Percentiles rank a stretch among this genome's conserved stretches.
phyloP scores from a whole-genome alignment of 2,888 invertebrate genomes.

The Melipona bicolor region DNA sequence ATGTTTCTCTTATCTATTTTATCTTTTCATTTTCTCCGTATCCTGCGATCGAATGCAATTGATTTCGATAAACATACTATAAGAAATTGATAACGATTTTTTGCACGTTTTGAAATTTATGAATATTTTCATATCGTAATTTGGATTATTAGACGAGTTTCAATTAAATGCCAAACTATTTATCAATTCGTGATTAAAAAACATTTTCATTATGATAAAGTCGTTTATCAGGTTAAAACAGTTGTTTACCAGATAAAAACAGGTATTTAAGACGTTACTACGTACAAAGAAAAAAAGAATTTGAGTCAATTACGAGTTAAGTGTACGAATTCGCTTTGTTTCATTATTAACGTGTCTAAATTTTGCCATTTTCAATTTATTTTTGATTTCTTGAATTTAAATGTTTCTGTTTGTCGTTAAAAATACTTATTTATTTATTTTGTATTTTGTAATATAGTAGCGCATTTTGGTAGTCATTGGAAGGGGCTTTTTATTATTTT shows the following conservation, averaged over 20 bases:
- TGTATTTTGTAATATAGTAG: no score
- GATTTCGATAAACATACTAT: conserved; percentile 11
- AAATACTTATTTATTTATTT: no score
- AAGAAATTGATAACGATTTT: conserved; percentile 16
- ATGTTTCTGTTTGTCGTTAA: no score
- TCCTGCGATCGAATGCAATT: conserved; percentile 13
- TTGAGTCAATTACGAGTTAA: no score
- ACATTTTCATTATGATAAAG: background rate
- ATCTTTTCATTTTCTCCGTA: background rate
- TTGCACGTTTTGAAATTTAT: background rate
- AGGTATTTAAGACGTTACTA: background rate
- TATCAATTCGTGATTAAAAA: background rate
- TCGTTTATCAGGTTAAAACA: no score
- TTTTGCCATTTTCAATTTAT: no score
- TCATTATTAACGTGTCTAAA: no score
- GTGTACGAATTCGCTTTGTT: no score
- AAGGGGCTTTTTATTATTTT: no score
- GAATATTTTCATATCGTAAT: conserved; percentile 19
- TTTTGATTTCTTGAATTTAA: no score
- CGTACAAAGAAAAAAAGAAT: no score
- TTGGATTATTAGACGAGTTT: background rate
- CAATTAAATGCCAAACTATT: background rate
- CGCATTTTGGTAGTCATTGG: no score
- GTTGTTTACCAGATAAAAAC: background rate
- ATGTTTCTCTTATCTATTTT: background rate